These are phyloP conservation scores for Epistrophella euchroma DNA, from an alignment of 2,888 invertebrate genomes.

Conservation along the genomic window DNA sequence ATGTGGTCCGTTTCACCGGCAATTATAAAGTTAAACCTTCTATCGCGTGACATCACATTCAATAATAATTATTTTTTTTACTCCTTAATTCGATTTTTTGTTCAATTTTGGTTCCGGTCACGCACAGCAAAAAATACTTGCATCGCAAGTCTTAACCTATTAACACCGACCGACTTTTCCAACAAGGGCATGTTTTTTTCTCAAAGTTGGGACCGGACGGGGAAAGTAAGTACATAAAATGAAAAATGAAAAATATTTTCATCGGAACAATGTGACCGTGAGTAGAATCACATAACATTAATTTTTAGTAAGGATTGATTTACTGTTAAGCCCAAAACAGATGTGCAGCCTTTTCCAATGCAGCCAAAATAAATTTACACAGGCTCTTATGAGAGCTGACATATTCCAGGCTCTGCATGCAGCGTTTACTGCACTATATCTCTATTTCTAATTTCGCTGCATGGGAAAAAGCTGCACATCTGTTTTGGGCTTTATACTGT, in stretches of 20 bases:
- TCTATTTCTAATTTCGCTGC: no score
- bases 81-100: slow-evolving; percentile 44
- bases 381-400: no score
- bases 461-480: no score
- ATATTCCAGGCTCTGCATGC: no score
- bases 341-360: no score
- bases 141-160: slow-evolving; percentile 11
- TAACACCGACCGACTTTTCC: slow-evolving; percentile 15
- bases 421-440: no score
- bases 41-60: slow-evolving; percentile 69
- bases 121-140: slow-evolving; percentile 38
- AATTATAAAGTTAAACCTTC: slow-evolving; percentile 68
- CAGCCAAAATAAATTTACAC: no score
- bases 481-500: no score
- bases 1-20: slow-evolving; percentile 48
- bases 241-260: slow-evolving; percentile 16
- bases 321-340: no score
- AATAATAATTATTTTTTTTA: slow-evolving; percentile 53
- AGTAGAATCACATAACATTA: not conserved
- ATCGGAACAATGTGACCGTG: not conserved
- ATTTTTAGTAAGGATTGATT: not conserved
- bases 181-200: not conserved
- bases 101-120: slow-evolving; percentile 32
- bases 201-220: no score
- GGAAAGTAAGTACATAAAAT: not conserved